Percentiles rank a stretch among this genome's conserved stretches.
Conservation (phyloP, 2,888 invertebrate genomes). For the Noctua pronuba region DNA sequence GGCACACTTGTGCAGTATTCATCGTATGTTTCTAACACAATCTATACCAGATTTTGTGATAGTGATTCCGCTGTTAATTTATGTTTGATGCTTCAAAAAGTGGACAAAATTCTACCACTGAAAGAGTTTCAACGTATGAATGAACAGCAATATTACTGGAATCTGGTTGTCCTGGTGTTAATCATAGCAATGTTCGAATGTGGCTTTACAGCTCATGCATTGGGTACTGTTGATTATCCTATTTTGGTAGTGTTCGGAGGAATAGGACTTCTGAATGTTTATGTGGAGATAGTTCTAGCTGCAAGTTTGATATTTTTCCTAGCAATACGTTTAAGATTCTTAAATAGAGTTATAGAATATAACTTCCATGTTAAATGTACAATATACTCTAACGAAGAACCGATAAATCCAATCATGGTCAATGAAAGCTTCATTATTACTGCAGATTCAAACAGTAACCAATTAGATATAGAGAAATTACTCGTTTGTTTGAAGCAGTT, state of each 20-base stretch:
- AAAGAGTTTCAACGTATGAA: conserved; percentile 55
- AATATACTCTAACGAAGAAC: neutral
- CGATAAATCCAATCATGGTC: neutral
- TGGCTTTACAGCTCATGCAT: conserved; percentile 56
- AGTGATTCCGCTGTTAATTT: conserved; percentile 11
- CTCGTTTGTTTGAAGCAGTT: conserved; percentile 64
- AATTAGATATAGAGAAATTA: conserved; percentile 52
- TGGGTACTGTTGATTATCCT: conserved; percentile 57
- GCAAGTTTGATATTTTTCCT: conserved; percentile 66
- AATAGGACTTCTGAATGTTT: conserved; percentile 57
- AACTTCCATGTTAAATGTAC: conserved; percentile 16
- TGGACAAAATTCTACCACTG: conserved; percentile 65
- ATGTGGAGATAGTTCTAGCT: conserved; percentile 66
- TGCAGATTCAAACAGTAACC: conserved; percentile 22
- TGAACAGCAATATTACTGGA: conserved; percentile 57
- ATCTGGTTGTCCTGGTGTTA: conserved; percentile 49
- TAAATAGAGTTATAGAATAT: conserved; percentile 52
- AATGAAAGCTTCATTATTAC: conserved; percentile 36
- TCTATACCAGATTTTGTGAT: conserved; percentile 65
- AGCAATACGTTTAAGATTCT: conserved; percentile 59
- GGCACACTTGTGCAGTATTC: conserved; percentile 56
- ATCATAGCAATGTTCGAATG: conserved; percentile 48
- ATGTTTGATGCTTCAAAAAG: conserved; percentile 61
- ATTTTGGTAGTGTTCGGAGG: conserved; percentile 49
- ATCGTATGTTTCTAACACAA: conserved; percentile 60